These are phyloP conservation scores for Glaucopsyche alexis DNA, from an alignment of 2,888 invertebrate species.

Conservation along the genomic window DNA sequence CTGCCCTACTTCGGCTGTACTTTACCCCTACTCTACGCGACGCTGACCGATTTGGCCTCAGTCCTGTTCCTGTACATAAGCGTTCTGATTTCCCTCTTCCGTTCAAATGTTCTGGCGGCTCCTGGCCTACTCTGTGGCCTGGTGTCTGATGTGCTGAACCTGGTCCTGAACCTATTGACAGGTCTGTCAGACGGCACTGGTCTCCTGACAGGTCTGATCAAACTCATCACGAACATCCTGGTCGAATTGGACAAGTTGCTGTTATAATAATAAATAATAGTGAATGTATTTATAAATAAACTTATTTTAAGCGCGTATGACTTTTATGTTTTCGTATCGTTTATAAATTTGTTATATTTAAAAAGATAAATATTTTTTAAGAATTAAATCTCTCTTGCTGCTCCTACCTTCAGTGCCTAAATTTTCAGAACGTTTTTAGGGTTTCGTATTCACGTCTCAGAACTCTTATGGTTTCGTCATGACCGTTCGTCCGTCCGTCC, in stretches of 20 bases:
- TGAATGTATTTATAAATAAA: constrained; percentile 40
- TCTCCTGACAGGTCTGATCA: constrained; percentile 58
- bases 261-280: constrained; percentile 41
- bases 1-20: constrained; percentile 72
- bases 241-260: constrained; percentile 66
- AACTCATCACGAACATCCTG: constrained; percentile 61
- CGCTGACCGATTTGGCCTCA: constrained; percentile 68
- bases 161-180: constrained; percentile 61
- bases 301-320: constrained; percentile 25
- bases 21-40: constrained; percentile 63
- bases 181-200: constrained; percentile 64
- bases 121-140: constrained; percentile 61
- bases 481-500: too few relatives aligned
- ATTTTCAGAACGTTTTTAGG: background rate
- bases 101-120: constrained; percentile 66
- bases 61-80: constrained; percentile 70
- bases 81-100: constrained; percentile 65
- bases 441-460: too few relatives aligned
- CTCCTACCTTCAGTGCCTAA: too few relatives aligned
- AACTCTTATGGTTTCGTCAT: too few relatives aligned
- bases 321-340: background rate
- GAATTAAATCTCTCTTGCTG: too few relatives aligned
- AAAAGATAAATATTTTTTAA: too few relatives aligned
- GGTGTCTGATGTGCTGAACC: constrained; percentile 58
- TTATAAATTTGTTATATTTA: too few relatives aligned